Conservation (phyloP, 2,888 invertebrate species). For the Netelia virgata region DNA sequence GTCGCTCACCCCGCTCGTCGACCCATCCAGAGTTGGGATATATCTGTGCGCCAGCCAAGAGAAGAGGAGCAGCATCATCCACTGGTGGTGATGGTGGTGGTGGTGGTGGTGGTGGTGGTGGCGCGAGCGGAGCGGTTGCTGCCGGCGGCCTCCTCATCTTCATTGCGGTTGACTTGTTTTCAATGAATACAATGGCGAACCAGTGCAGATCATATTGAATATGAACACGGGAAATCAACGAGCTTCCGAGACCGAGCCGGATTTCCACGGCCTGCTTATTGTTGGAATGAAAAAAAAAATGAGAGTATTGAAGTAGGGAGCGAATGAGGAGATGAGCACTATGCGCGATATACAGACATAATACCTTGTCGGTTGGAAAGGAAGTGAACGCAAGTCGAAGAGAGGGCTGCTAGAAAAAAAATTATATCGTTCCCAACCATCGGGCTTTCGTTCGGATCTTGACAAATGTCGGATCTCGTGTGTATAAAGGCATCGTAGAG, state of each 20-base stretch:
- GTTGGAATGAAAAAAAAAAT: constrained; percentile 66
- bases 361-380: constrained; percentile 25
- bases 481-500: background rate
- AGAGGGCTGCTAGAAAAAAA: constrained; percentile 59
- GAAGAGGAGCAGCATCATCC: constrained; percentile 78
- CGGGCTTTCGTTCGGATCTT: constrained; percentile 34
- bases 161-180: constrained; percentile 85
- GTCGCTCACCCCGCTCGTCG: constrained; percentile 63
- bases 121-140: constrained; percentile 72
- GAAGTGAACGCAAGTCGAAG: constrained; percentile 48
- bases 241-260: constrained; percentile 76
- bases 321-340: constrained; percentile 57
- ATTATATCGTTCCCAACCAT: constrained; percentile 71
- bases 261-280: constrained; percentile 73
- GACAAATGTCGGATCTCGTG: constrained; percentile 6
- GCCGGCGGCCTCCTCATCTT: constrained; percentile 80
- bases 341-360: constrained; percentile 11
- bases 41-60: constrained; percentile 66
- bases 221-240: constrained; percentile 85
- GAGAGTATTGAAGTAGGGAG: constrained; percentile 50
- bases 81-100: constrained; percentile 72
- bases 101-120: constrained; percentile 73
- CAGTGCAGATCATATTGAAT: constrained; percentile 83
- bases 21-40: constrained; percentile 63
- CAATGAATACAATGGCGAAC: constrained; percentile 84